Evolutionary conservation across 2,888 invertebrate genomes (phyloP).

Genomic region (Ophion slaviceki): DNA sequence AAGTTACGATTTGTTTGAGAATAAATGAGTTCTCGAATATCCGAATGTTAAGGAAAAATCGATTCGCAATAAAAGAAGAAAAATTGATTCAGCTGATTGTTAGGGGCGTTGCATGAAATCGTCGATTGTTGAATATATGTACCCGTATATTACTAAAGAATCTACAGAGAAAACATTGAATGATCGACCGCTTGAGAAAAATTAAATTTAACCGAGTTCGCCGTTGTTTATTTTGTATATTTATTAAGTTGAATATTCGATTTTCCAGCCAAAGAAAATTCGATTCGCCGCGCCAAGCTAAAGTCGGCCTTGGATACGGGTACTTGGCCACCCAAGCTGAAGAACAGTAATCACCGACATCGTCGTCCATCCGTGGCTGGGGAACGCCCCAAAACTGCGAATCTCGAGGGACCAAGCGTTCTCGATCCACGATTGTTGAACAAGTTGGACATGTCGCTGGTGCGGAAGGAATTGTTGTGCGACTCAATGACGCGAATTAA

Average conservation of each 20-base stretch:
- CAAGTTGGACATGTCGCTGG: slow-evolving; percentile 86
- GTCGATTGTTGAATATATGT: too few species aligned
- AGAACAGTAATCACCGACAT: slow-evolving; percentile 64
- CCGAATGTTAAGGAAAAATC: background rate
- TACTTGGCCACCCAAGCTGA: slow-evolving; percentile 79
- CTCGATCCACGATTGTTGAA: slow-evolving; percentile 84
- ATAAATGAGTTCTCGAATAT: too few species aligned
- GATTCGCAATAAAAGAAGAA: too few species aligned
- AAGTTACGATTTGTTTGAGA: too few species aligned
- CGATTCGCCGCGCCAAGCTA: slow-evolving; percentile 65
- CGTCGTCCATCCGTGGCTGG: slow-evolving; percentile 39
- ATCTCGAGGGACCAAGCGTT: slow-evolving; percentile 85
- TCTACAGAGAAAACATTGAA: too few species aligned
- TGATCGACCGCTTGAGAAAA: too few species aligned
- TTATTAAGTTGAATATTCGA: background rate
- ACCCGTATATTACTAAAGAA: too few species aligned
- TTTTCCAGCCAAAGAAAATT: slow-evolving; percentile 58
- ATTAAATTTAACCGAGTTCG: too few species aligned
- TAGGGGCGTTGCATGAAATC: too few species aligned
- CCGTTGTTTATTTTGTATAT: background rate
- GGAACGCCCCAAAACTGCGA: slow-evolving; percentile 85
- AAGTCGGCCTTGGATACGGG: slow-evolving; percentile 72
- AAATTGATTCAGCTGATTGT: background rate
- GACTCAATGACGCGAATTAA: slow-evolving; percentile 76
- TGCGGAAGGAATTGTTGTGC: slow-evolving; percentile 85